These are phyloP conservation scores for Crambe crambe DNA, from an alignment of 37 sponge, comb jelly and placozoan genomes.

Conservation along the genomic window DNA sequence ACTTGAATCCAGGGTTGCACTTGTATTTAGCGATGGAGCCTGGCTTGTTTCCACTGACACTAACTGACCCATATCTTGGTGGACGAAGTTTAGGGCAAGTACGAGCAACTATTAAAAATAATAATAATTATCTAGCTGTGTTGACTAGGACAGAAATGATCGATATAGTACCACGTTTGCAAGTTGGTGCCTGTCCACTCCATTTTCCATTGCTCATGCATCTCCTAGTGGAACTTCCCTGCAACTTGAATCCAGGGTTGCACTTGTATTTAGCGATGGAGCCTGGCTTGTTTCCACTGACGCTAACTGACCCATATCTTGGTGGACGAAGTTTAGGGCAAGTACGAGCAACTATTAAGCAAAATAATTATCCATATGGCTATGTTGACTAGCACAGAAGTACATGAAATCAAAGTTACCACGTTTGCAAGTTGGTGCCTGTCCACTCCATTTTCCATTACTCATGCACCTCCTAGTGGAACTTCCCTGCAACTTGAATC, in stretches of 20 bases:
- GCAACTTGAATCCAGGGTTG: conserved; percentile 42
- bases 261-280: conserved; percentile 50
- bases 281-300: conserved; percentile 26
- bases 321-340: conserved; percentile 25
- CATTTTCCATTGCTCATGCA: conserved; percentile 53
- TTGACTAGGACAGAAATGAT: too few species aligned
- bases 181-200: conserved; percentile 50
- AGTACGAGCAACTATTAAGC: neutral
- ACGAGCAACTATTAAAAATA: neutral
- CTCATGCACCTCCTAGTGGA: too few species aligned
- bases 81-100: conserved; percentile 6
- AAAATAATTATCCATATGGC: neutral
- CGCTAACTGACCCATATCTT: conserved; percentile 30
- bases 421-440: too few species aligned
- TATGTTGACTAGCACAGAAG: neutral
- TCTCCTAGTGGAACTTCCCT: conserved; percentile 4
- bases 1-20: conserved; percentile 50
- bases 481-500: too few species aligned
- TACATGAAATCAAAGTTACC: too few species aligned
- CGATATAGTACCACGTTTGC: too few species aligned
- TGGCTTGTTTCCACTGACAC: conserved; percentile 17
- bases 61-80: conserved; percentile 46
- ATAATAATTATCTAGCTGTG: neutral
- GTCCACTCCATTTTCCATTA: too few species aligned
- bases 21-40: conserved; percentile 37